phyloP scores from a whole-genome alignment of 2,888 invertebrate species.

The Dryobotodes eremita region DNA sequence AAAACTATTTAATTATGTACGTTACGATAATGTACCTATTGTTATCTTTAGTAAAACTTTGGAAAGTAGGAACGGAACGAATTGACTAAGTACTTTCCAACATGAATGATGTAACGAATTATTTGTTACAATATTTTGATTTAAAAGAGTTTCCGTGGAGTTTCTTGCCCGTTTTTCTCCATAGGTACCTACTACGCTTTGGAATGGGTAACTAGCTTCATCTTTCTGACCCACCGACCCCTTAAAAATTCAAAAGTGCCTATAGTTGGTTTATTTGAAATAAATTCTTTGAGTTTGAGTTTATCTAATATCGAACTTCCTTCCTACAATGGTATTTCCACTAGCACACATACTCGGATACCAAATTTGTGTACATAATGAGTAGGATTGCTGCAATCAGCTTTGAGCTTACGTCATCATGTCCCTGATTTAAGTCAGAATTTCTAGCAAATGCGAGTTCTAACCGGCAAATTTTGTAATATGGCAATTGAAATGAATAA shows the following conservation, averaged over 20 bases:
- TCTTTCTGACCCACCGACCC: too few species aligned
- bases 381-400: constrained; percentile 38
- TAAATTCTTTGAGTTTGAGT: too few species aligned
- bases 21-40: too few species aligned
- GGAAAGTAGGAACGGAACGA: background rate
- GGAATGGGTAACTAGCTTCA: too few species aligned
- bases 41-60: background rate
- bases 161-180: too few species aligned
- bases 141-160: too few species aligned
- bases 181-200: too few species aligned
- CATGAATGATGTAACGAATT: too few species aligned
- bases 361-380: constrained; percentile 19
- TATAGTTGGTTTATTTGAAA: too few species aligned
- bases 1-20: background rate
- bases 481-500: constrained; percentile 48
- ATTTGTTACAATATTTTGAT: too few species aligned
- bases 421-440: constrained; percentile 43
- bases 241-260: too few species aligned
- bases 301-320: constrained; percentile 6
- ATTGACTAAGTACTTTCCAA: background rate
- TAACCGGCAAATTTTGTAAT: constrained; percentile 55
- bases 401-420: constrained; percentile 46
- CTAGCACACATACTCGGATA: constrained; percentile 6
- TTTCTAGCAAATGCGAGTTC: constrained; percentile 52
- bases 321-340: constrained; percentile 15